Evolutionary conservation across 2,888 invertebrate genomes (phyloP).

Genomic region (Mythimna loreyi): DNA sequence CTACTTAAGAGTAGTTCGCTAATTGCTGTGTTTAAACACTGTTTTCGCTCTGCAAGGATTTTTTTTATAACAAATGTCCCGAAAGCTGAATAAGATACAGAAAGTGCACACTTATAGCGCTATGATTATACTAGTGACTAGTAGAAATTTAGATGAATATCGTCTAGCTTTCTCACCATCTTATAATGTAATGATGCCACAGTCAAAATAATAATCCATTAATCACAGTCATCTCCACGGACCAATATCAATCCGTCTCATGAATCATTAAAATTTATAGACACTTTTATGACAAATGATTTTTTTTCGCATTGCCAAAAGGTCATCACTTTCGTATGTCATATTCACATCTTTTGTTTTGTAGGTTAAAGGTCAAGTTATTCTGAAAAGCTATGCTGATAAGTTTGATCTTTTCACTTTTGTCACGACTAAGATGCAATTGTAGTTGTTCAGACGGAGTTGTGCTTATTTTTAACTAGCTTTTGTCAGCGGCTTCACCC

Average conservation of each 20-base stretch:
- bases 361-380: slow-evolving; percentile 46
- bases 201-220: slow-evolving; percentile 30
- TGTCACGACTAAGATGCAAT: slow-evolving; percentile 24
- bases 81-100: not conserved
- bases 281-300: slow-evolving; percentile 48
- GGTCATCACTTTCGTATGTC: slow-evolving; percentile 48
- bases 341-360: slow-evolving; percentile 35
- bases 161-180: not conserved
- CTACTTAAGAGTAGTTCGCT: slow-evolving; percentile 47
- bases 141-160: not conserved
- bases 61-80: slow-evolving; percentile 23
- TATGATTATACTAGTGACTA: not conserved
- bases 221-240: slow-evolving; percentile 30
- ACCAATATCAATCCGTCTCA: slow-evolving; percentile 31
- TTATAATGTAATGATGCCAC: slow-evolving; percentile 6
- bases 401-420: slow-evolving; percentile 19
- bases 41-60: slow-evolving; percentile 31
- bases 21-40: slow-evolving; percentile 44
- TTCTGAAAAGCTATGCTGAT: slow-evolving; percentile 10
- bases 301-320: slow-evolving; percentile 39
- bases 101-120: not conserved
- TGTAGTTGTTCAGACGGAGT: not conserved
- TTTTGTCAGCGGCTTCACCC: no score
- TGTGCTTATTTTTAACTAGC: not conserved
- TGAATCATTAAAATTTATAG: slow-evolving; percentile 53